Base-by-base conservation (phyloP, 2,113 vertebrate genomes). In the Corythaixoides concolor region DNA sequence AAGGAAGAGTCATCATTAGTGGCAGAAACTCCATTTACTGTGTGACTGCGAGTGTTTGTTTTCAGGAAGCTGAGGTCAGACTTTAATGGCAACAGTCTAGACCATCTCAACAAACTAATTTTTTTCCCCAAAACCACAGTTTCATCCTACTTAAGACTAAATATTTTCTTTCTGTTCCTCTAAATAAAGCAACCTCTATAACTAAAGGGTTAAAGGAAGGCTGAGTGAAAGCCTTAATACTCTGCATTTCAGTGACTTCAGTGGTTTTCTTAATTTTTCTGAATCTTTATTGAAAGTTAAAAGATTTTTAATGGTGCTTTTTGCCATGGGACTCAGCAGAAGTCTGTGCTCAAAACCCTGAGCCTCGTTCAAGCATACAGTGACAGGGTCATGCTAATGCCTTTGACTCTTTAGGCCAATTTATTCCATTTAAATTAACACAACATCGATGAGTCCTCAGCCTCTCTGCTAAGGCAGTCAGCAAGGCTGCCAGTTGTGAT, bases 401-500 rank as follows among this genome's bases (percentile, higher is more conserved):
- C 76, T 92, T 64, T 81, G 73, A 75, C 86, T 92, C 52, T 66
- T 88, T 35, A 66, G 62, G 77, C 60, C 91, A 78, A 84, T 94
- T 90, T 91, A 90, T 87, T 96, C 69, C 35, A 64, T 89, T 95
- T 93, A 92, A 87, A 93, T 96, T 91, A 94, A 68, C 87, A 92
- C n/a, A 56, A 69, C 87, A 89, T 85, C 52, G 5, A 73, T 1
- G 16, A 92, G 83, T 78, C 72, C 82, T 84, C 82, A 85, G 73
- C 69, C 80, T 92, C 74, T 91, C 72, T 85, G 66, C 79, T 82
- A 37, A 90, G 70, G 56, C 0, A 9, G 85, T 94, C 92, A 85
- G 66, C 47, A 43, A 83, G 73, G 75, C 85, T 95, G 88, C 88
- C 90, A 86, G 66, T 79, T 82, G 69, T 21, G 76, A 95, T 75